These are phyloP conservation scores for Cromileptes altivelis DNA, from an alignment of 2,113 vertebrate species.

Conservation along the genomic window DNA sequence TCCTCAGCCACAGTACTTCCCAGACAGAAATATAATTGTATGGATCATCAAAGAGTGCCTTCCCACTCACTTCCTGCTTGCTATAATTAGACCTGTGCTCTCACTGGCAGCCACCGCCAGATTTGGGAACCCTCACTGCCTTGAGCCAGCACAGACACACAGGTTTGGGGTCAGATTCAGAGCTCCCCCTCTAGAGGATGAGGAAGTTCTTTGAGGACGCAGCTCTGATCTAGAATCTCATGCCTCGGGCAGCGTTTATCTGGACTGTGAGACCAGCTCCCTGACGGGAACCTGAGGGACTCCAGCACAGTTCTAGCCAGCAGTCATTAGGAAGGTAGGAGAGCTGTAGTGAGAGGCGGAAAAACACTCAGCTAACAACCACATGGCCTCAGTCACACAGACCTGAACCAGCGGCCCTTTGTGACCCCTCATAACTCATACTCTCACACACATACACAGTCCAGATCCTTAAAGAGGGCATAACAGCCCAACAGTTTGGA, in stretches of 20 bases:
- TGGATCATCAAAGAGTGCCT: slow-evolving; percentile 68
- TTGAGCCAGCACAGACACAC: slow-evolving; percentile 31
- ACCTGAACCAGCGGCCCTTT: slow-evolving; percentile 53
- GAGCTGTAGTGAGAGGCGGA: slow-evolving; percentile 51
- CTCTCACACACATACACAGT: slow-evolving; percentile 50
- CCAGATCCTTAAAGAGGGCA: slow-evolving; percentile 45
- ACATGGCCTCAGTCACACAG: slow-evolving; percentile 69
- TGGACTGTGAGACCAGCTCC: slow-evolving; percentile 38
- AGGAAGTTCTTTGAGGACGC: slow-evolving; percentile 38
- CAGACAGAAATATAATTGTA: slow-evolving; percentile 70
- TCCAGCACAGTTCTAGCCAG: slow-evolving; percentile 38
- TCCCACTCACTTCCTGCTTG: slow-evolving; percentile 72
- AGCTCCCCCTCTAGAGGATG: slow-evolving; percentile 40
- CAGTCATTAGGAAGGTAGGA: slow-evolving; percentile 61
- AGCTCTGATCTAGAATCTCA: slow-evolving; percentile 28
- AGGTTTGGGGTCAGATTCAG: slow-evolving; percentile 59
- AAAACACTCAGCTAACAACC: slow-evolving; percentile 68
- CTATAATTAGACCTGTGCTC: slow-evolving; percentile 76
- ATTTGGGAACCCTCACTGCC: slow-evolving; percentile 57
- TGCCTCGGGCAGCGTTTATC: slow-evolving; percentile 44
- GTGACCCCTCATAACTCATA: slow-evolving; percentile 73
- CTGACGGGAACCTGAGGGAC: slow-evolving; percentile 60
- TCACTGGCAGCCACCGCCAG: slow-evolving; percentile 50
- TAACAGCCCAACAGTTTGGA: slow-evolving; percentile 57
- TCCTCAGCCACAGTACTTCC: slow-evolving; percentile 48